These are phyloP conservation scores for Campoletis raptor DNA, from an alignment of 2,888 invertebrate species.

Conservation along the genomic window DNA sequence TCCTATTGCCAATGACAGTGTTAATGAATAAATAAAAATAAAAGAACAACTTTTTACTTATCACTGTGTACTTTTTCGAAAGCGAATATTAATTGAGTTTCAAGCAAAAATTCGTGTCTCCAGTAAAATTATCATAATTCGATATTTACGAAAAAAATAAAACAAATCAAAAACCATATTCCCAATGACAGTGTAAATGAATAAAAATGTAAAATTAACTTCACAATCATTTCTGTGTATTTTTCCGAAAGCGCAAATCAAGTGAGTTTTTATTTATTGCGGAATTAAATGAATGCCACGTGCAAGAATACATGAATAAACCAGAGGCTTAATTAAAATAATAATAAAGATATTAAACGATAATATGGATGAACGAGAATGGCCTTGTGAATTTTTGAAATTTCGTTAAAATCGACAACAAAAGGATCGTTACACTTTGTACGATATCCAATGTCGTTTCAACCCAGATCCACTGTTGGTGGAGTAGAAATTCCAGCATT, in stretches of 20 bases:
- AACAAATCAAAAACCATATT: neutral
- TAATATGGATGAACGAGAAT: neutral
- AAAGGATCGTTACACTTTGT: constrained; percentile 58
- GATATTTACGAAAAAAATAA: no score
- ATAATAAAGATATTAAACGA: neutral
- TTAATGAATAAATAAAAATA: no score
- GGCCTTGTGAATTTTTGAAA: constrained; percentile 21
- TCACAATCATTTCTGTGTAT: neutral
- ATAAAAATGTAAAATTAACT: neutral
- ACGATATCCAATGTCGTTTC: constrained; percentile 49
- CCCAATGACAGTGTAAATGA: neutral
- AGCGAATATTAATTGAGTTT: no score
- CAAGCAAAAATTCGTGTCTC: neutral
- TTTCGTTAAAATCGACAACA: constrained; percentile 4
- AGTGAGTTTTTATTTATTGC: neutral
- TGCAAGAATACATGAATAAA: neutral
- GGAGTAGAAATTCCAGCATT: neutral
- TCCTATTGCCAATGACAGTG: no score
- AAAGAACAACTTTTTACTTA: no score
- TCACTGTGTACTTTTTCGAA: no score
- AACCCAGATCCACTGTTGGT: constrained; percentile 19
- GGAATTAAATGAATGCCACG: neutral
- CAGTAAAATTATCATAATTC: neutral
- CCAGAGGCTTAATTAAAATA: neutral
- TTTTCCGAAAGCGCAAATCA: neutral